These are phyloP conservation scores for Drosophila fulvimacula DNA, from an alignment of 2,888 invertebrate species.

Conservation along the genomic window DNA sequence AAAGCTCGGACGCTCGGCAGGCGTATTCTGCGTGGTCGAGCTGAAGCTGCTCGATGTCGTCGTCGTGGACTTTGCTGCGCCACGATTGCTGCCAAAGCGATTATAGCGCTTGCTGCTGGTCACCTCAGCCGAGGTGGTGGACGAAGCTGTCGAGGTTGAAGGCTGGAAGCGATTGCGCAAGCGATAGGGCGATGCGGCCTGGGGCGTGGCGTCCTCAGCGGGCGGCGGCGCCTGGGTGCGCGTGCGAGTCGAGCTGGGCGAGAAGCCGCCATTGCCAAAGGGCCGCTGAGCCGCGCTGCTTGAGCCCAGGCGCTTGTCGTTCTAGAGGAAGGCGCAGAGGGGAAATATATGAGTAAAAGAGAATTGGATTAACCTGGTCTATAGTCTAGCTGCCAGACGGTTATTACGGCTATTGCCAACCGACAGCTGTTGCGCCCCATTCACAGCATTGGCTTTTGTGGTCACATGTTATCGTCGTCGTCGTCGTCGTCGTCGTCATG, in stretches of 20 bases:
- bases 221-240: constrained; percentile 61
- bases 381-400: constrained; percentile 9
- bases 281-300: constrained; percentile 58
- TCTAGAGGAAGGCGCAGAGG: constrained; percentile 41
- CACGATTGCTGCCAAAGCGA: constrained; percentile 71
- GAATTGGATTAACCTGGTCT: not conserved
- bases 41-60: constrained; percentile 38
- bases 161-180: constrained; percentile 83
- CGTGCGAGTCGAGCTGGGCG: constrained; percentile 71
- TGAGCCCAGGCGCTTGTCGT: constrained; percentile 66
- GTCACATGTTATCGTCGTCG: constrained; percentile 59
- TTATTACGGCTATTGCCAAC: constrained; percentile 46
- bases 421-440: constrained; percentile 30
- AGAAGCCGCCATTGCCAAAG: constrained; percentile 74
- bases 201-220: constrained; percentile 49
- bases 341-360: not conserved
- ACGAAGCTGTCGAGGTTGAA: constrained; percentile 50
- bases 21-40: constrained; percentile 55
- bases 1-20: constrained; percentile 72
- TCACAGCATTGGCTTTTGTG: constrained; percentile 66
- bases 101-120: constrained; percentile 80
- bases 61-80: constrained; percentile 28
- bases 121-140: constrained; percentile 61
- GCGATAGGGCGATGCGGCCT: constrained; percentile 77
- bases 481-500: constrained; percentile 66